Conservation (phyloP, 2,113 vertebrate genomes). For the Microtus pennsylvanicus region DNA sequence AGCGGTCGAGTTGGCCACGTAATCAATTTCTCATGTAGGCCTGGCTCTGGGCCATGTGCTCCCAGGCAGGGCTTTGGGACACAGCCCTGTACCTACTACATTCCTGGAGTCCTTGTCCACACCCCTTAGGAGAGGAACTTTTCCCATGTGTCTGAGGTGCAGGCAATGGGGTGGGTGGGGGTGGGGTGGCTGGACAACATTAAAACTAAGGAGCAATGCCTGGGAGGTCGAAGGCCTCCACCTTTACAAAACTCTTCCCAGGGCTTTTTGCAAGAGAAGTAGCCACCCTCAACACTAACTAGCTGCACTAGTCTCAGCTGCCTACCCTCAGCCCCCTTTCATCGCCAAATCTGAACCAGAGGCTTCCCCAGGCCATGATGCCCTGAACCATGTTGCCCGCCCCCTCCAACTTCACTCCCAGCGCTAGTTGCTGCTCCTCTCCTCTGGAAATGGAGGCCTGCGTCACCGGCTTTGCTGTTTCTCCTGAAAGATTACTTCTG, state of each 20-base stretch:
- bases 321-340: neutral
- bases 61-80: constrained; percentile 31
- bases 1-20: constrained; percentile 58
- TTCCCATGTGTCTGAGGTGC: neutral
- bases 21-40: constrained; percentile 77
- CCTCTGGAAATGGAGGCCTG: neutral
- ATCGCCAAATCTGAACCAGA: neutral
- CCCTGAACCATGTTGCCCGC: neutral
- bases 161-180: neutral
- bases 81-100: neutral
- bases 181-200: too few species aligned
- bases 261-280: neutral
- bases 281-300: neutral
- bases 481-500: neutral
- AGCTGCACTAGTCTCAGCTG: neutral
- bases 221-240: neutral
- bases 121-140: neutral
- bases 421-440: neutral
- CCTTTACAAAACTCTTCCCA: neutral
- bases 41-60: constrained; percentile 61
- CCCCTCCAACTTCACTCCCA: neutral
- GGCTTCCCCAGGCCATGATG: neutral
- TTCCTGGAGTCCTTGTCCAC: neutral
- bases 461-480: neutral
- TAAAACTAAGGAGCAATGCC: neutral